Evolutionary conservation across 1,140 invertebrate species (phyloP), one percentile per base, ranked within the genome.

Genomic region (Theocolax elegans): DNA sequence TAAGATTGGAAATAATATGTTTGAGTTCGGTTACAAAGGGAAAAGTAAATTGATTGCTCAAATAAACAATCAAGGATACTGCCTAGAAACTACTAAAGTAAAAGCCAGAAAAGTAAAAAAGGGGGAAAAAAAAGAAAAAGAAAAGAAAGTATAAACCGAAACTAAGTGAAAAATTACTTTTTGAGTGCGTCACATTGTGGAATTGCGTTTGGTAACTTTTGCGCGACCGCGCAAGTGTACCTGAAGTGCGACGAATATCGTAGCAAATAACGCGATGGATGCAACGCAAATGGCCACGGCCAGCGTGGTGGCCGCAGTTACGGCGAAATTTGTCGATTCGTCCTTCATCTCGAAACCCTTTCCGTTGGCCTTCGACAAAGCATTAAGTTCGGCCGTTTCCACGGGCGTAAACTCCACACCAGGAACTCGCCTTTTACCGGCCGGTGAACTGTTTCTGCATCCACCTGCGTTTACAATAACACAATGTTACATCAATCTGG

Each of bases 381-480:
- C 80, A 65, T 77, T 79, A 53, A 82, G 72, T 69, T 77, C 70
- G 29, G 72, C 70, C 17, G 72, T 35, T 75, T 86, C 86, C 81
- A 81, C 81, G 79, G 76, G 77, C 21, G 81, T 80, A 75, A 88
- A 87, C 73, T 89, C 87, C 13, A 83, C 83, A 72, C 90, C 84
- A 1, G 91, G 89, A 49, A 92, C 92, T 48, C 91, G 87, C n/a
- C 92, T 86, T 77, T 93, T 93, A 21, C 91, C 92, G 27, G 91
- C 91, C 17, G 91, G 90, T 0, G 91, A 91, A n/a, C 89, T 90
- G 75, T 90, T 91, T 77, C 89, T 89, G 75, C 91, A 92, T 69
- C 89, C 89, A 74, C 90, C 91, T 92, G 72, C 0, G 67, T 54
- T 27, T 51, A 29, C 3, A 35, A 38, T n/a, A n/a, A n/a, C n/a